Evolutionary conservation across 2,888 invertebrate genomes (phyloP).

Genomic region (Orthonychiurus folsomi): DNA sequence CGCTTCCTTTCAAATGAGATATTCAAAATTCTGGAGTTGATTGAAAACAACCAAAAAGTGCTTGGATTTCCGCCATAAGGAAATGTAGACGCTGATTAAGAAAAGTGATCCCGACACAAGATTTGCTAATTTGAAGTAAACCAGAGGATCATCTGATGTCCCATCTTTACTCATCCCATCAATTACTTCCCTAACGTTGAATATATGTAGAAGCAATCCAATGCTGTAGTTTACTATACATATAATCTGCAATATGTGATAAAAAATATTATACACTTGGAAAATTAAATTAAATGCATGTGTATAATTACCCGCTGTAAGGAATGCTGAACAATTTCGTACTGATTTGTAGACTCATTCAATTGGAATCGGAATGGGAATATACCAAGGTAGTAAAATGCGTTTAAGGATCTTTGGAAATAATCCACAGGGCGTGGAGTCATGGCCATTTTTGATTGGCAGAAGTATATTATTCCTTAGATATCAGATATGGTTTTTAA

Average conservation of each 20-base stretch:
- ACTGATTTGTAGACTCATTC: background rate
- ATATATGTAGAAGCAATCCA: background rate
- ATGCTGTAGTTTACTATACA: background rate
- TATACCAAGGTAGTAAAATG: background rate
- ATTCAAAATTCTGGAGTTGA: background rate
- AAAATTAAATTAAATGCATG: background rate
- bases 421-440: background rate
- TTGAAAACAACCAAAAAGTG: background rate
- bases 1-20: background rate
- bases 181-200: background rate
- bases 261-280: background rate
- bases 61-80: background rate
- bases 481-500: no score
- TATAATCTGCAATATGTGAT: background rate
- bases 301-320: background rate
- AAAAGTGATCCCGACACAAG: background rate
- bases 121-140: background rate
- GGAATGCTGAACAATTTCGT: background rate
- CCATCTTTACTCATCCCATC: background rate
- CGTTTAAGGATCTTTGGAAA: background rate
- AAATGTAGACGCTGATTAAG: background rate
- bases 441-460: no score
- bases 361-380: conserved; percentile 2
- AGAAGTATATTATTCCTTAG: no score
- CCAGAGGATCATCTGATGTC: background rate